These are phyloP conservation scores for Geopemphigus sp. DNA, from an alignment of 1,140 invertebrate species.

Conservation along the genomic window DNA sequence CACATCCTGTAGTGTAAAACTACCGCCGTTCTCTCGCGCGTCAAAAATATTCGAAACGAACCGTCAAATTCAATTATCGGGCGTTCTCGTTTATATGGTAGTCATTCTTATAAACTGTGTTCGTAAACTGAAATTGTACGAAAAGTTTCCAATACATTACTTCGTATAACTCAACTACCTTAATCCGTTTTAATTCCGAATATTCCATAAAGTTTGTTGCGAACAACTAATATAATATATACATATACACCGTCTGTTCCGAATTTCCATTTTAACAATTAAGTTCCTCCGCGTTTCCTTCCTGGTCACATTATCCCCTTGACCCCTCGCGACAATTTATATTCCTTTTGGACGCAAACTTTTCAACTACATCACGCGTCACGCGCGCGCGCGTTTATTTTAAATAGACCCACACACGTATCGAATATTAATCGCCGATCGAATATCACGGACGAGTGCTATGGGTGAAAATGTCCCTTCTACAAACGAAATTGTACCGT, in stretches of 20 bases:
- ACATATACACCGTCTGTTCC: constrained; percentile 7
- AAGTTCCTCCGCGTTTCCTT: neutral
- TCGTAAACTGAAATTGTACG: constrained; percentile 9
- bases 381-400: neutral
- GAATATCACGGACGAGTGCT: too few species aligned
- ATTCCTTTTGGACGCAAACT: constrained; percentile 3
- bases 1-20: neutral
- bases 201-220: constrained; percentile 30
- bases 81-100: neutral
- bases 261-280: constrained; percentile 32
- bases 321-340: constrained; percentile 7
- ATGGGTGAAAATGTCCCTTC: too few species aligned
- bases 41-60: too few species aligned
- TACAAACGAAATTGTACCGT: too few species aligned
- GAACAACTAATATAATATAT: constrained; percentile 4
- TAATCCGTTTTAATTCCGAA: constrained; percentile 33
- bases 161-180: constrained; percentile 22
- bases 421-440: too few species aligned
- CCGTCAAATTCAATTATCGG: neutral
- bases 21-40: too few species aligned
- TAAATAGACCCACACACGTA: neutral
- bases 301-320: constrained; percentile 1
- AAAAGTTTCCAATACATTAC: constrained; percentile 31
- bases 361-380: neutral
- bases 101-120: constrained; percentile 19